Conservation (phyloP, 2,113 vertebrate genomes). For the Triplophysa siluroides region DNA sequence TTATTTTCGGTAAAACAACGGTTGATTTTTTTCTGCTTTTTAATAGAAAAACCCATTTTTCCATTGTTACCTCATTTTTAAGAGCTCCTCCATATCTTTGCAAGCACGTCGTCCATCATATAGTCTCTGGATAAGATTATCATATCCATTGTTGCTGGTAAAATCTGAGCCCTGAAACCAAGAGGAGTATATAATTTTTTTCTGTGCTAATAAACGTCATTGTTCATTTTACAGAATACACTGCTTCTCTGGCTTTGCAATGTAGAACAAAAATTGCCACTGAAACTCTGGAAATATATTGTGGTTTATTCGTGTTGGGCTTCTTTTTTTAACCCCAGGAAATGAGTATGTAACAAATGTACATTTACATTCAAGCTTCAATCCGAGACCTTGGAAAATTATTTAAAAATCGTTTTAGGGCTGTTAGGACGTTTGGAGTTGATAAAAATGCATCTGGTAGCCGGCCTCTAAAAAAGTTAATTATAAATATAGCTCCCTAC, state of each 20-base stretch:
- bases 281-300: no score
- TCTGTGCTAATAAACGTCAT: not conserved
- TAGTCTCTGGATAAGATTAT: conserved; percentile 80
- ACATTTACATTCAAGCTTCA: not conserved
- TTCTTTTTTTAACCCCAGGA: no score
- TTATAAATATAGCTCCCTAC: not conserved
- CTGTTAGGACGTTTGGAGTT: no score
- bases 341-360: no score
- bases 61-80: conserved; percentile 82
- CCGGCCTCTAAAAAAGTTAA: not conserved
- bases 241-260: not conserved
- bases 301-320: no score
- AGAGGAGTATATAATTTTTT: not conserved
- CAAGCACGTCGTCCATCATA: conserved; percentile 88
- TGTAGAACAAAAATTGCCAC: no score
- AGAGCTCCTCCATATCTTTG: conserved; percentile 92
- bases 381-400: not conserved
- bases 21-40: not conserved
- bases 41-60: not conserved
- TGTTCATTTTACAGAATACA: not conserved
- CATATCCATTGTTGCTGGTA: conserved; percentile 82
- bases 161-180: conserved; percentile 82
- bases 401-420: not conserved
- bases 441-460: not conserved
- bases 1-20: no score